phyloP scores from a whole-genome alignment of 1,140 invertebrate genomes.

The Hestina assimilis region DNA sequence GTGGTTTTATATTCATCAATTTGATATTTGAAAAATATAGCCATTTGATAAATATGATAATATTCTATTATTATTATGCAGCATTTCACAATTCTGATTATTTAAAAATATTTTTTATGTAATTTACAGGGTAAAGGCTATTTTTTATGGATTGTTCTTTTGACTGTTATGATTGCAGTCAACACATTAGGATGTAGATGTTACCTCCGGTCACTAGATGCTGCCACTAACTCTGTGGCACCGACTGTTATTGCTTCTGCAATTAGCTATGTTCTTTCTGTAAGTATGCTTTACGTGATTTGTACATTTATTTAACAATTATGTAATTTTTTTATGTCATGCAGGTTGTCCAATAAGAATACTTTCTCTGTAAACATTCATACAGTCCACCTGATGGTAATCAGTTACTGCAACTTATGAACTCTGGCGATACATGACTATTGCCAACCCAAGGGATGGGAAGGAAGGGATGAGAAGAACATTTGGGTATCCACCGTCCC shows the following conservation, averaged over 20 bases:
- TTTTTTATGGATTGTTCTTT: slow-evolving; percentile 45
- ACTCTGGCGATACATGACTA: too few relatives aligned
- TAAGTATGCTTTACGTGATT: slow-evolving; percentile 54
- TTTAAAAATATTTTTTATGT: not conserved
- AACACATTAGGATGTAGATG: slow-evolving; percentile 81
- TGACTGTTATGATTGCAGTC: slow-evolving; percentile 78
- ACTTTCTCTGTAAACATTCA: too few relatives aligned
- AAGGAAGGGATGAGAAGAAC: too few relatives aligned
- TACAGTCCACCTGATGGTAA: too few relatives aligned
- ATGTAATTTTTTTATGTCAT: too few relatives aligned
- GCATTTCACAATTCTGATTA: not conserved
- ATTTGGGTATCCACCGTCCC: too few relatives aligned
- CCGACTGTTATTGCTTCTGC: slow-evolving; percentile 81
- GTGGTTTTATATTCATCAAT: too few relatives aligned
- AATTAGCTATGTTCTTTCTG: slow-evolving; percentile 82
- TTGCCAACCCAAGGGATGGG: too few relatives aligned
- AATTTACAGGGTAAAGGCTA: slow-evolving; percentile 58
- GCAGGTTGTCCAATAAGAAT: too few relatives aligned
- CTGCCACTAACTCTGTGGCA: slow-evolving; percentile 78
- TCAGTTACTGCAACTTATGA: too few relatives aligned
- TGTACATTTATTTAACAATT: not conserved
- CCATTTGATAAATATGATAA: too few relatives aligned
- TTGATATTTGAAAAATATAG: too few relatives aligned
- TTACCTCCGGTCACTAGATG: slow-evolving; percentile 80
- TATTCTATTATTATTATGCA: not conserved